These are phyloP conservation scores for Gambusia affinis DNA, from an alignment of 2,113 vertebrate species.

Conservation along the genomic window DNA sequence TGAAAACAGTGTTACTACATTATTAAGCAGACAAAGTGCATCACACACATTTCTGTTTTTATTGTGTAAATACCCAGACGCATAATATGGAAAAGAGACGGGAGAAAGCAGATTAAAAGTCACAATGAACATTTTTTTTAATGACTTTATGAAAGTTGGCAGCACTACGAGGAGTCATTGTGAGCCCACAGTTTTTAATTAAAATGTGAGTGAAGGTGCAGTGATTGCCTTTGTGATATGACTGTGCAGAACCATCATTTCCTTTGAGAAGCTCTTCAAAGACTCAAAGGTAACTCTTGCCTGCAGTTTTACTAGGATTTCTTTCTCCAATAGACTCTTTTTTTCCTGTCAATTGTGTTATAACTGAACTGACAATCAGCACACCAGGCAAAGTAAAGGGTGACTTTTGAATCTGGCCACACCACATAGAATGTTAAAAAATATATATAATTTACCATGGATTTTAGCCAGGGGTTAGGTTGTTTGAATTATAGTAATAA, in stretches of 20 bases:
- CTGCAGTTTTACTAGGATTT: constrained; percentile 34
- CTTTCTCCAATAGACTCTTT: constrained; percentile 43
- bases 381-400: constrained; percentile 49
- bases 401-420: constrained; percentile 54
- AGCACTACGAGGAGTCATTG: constrained; percentile 26
- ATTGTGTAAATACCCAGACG: background rate
- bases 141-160: constrained; percentile 17
- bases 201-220: constrained; percentile 54
- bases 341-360: constrained; percentile 26
- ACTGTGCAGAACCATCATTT: constrained; percentile 46
- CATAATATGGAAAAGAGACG: background rate
- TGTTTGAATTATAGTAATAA: constrained; percentile 19
- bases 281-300: constrained; percentile 31
- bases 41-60: constrained; percentile 16
- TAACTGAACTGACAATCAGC: constrained; percentile 29
- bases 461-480: constrained; percentile 32
- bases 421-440: constrained; percentile 1
- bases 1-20: background rate
- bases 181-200: constrained; percentile 58
- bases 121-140: constrained; percentile 3
- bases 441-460: constrained; percentile 32
- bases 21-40: constrained; percentile 19
- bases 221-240: constrained; percentile 61
- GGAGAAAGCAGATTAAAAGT: constrained; percentile 5
- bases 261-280: constrained; percentile 58